Evolutionary conservation across 2,888 invertebrate genomes (phyloP), one percentile per base, ranked within the genome.

Genomic region (Cheilosia pagana): DNA sequence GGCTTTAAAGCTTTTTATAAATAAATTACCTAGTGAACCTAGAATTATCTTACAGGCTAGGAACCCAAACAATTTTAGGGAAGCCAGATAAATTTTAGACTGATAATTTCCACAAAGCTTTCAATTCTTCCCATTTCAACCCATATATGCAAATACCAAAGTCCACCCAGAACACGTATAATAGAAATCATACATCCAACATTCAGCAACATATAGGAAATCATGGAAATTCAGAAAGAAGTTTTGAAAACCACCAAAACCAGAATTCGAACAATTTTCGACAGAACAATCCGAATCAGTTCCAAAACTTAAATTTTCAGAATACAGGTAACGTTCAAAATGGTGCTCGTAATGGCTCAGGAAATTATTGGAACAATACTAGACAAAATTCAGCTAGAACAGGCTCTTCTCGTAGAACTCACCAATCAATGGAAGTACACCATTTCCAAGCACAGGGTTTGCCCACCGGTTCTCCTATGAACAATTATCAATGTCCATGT

Each of bases 71-170:
- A 63, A 23, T 19, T 43, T 74, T 16, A 74, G 25, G 14, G 72
- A 74, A 63, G 62, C 62, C 71, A 14, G 71, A 62, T 16, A 55
- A 68, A 31, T 68, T 45, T 41, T 55, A 68, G 21, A 12, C 25
- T 62, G 45, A 60, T 55, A 55, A 55, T 28, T 55, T 55, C 7
- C 53, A 55, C n/a, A 55, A 55, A 0, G 31, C 16, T 25, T 25
- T 0, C 4, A 25, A 5, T 25, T 25, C 25, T 25, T 25, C 25
- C 25, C 5, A 5, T 25, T 25, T 5, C 25, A 25, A 25, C 25
- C 25, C 25, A 25, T 25, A 25, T 5, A 25, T 25, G 25, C 25
- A 25, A 25, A 25, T 25, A 25, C 25, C 5, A 25, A 25, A 25
- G 25, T 25, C 25, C 5, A 25, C 25, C 5, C 25, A 25, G 5